Conservation (phyloP, 2,113 vertebrate species). For the Meles meles region DNA sequence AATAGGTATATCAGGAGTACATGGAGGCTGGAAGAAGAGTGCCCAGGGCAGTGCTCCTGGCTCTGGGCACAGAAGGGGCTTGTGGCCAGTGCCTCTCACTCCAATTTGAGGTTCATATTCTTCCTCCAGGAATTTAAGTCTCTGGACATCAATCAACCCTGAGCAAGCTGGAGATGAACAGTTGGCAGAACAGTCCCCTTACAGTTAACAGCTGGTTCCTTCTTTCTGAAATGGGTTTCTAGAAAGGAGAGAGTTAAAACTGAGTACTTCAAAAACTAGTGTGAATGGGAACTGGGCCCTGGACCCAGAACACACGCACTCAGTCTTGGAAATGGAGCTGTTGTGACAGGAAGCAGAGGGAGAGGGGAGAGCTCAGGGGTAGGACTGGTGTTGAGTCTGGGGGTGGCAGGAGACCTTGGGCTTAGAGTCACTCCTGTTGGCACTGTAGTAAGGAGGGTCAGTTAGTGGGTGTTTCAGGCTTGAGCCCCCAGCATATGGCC, state of each 20-base stretch:
- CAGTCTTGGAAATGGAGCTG: background rate
- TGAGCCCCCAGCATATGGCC: background rate
- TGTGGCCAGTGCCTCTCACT: background rate
- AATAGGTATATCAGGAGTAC: background rate
- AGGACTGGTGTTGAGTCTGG: background rate
- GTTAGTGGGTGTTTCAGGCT: background rate
- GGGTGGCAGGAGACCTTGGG: background rate
- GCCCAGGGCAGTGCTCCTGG: background rate
- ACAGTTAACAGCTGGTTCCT: background rate
- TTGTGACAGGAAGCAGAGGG: background rate
- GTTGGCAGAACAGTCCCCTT: background rate
- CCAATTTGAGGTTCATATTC: background rate
- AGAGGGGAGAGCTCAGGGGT: background rate
- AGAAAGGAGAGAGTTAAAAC: background rate
- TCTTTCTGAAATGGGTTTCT: background rate
- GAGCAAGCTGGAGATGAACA: background rate
- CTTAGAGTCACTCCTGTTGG: background rate
- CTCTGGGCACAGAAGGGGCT: background rate
- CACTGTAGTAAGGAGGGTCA: background rate
- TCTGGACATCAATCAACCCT: background rate
- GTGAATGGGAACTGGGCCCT: background rate
- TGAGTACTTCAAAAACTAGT: background rate
- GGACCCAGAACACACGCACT: background rate
- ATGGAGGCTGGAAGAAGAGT: background rate
- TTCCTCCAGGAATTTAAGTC: background rate